Percentiles rank a stretch among this genome's conserved stretches.
phyloP scores from a whole-genome alignment of 2,888 invertebrate species.

The Drosophila gaucha region DNA sequence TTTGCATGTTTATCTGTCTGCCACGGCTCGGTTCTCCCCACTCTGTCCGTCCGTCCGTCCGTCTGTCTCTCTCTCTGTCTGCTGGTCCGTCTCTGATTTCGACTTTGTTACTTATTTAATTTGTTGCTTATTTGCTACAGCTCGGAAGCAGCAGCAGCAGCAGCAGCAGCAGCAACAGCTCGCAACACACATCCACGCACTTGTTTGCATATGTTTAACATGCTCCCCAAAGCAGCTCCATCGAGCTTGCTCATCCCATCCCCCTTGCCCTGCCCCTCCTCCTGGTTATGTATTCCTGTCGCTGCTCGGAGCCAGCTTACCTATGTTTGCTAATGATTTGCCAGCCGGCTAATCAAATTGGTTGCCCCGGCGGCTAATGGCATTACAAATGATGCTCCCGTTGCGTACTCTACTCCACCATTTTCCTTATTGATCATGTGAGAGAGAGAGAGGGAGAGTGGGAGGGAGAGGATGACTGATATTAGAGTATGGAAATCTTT shows the following conservation, averaged over 20 bases:
- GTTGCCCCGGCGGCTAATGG: slow-evolving; percentile 58
- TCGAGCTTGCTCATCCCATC: background rate
- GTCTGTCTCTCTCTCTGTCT: slow-evolving; percentile 13
- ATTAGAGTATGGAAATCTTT: too few relatives aligned
- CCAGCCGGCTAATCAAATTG: slow-evolving; percentile 72
- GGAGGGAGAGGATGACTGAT: background rate
- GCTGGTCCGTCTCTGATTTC: slow-evolving; percentile 47
- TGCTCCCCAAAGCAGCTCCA: slow-evolving; percentile 36
- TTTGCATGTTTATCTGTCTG: slow-evolving; percentile 53
- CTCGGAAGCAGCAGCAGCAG: slow-evolving; percentile 17
- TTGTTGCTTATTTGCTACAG: slow-evolving; percentile 73
- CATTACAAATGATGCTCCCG: slow-evolving; percentile 50
- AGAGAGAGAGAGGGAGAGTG: background rate
- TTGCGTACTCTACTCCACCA: background rate
- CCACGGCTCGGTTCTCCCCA: slow-evolving; percentile 5
- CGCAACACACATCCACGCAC: slow-evolving; percentile 51
- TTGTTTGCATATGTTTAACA: slow-evolving; percentile 80
- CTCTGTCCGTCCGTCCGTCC: background rate
- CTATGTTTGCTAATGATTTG: slow-evolving; percentile 74
- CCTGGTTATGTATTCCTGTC: background rate
- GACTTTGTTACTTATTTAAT: slow-evolving; percentile 79
- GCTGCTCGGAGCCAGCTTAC: slow-evolving; percentile 26
- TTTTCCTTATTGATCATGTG: slow-evolving; percentile 37
- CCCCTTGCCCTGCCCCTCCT: background rate
- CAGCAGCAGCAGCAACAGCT: slow-evolving; percentile 32